Percentiles rank a stretch among this genome's conserved stretches.
Evolutionary conservation across 2,888 invertebrate species (phyloP).

Genomic region (Xanthia togata): DNA sequence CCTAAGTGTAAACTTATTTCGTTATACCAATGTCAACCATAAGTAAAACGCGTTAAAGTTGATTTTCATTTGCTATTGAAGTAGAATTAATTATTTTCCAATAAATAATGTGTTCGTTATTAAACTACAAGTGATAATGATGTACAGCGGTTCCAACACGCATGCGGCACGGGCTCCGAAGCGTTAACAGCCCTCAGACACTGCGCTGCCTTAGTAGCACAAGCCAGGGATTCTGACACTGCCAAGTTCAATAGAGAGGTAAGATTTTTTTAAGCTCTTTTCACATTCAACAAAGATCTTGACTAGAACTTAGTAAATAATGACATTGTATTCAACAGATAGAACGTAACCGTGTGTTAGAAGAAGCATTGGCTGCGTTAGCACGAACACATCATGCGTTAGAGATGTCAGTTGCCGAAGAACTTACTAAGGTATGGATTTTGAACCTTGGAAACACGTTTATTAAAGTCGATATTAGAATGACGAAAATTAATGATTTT

Average conservation of each 20-base stretch:
- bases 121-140: background rate
- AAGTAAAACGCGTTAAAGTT: background rate
- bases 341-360: constrained; percentile 92
- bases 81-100: background rate
- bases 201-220: constrained; percentile 91
- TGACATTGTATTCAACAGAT: constrained; percentile 69
- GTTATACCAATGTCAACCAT: background rate
- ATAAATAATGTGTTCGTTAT: background rate
- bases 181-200: constrained; percentile 91
- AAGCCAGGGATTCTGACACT: constrained; percentile 91
- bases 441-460: background rate
- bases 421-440: constrained; percentile 85
- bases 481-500: background rate
- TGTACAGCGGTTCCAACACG: constrained; percentile 86
- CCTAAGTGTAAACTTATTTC: no score
- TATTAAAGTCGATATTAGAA: background rate
- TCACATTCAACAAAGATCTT: background rate
- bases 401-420: constrained; percentile 92
- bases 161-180: constrained; percentile 90
- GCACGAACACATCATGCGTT: constrained; percentile 93
- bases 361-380: constrained; percentile 92
- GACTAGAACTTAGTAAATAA: background rate
- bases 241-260: constrained; percentile 84
- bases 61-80: background rate
- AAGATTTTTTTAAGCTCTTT: background rate